These are phyloP conservation scores for Saturnia pavonia DNA, from an alignment of 2,888 invertebrate species.

Conservation along the genomic window DNA sequence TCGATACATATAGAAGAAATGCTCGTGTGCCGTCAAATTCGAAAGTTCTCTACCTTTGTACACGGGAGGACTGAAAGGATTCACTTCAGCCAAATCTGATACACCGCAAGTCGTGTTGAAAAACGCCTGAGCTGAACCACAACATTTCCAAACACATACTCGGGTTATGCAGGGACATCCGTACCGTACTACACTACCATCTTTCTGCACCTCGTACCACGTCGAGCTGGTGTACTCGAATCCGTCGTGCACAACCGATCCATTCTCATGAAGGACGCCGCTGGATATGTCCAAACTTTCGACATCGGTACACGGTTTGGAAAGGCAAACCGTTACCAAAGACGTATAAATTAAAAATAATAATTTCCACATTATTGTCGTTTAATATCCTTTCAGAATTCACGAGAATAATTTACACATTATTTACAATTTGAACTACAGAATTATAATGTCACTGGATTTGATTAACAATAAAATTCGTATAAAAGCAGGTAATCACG, in stretches of 20 bases:
- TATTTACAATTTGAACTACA: constrained; percentile 19
- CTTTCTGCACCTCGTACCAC: constrained; percentile 56
- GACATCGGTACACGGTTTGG: constrained; percentile 52
- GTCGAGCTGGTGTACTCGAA: constrained; percentile 52
- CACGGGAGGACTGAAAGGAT: constrained; percentile 64
- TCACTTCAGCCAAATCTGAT: constrained; percentile 42
- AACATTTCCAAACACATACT: constrained; percentile 67
- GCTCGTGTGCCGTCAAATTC: constrained; percentile 45
- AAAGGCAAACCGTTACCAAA: constrained; percentile 33
- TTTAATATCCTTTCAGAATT: neutral
- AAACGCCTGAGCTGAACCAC: constrained; percentile 46
- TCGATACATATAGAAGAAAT: constrained; percentile 61
- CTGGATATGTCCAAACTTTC: constrained; percentile 63
- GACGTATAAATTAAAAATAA: constrained; percentile 31
- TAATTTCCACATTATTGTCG: constrained; percentile 14
- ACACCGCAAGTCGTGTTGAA: constrained; percentile 46
- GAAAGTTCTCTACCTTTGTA: constrained; percentile 49
- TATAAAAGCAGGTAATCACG: constrained; percentile 42
- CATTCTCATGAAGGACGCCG: constrained; percentile 51
- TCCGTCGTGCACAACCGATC: constrained; percentile 55
- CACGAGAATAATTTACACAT: constrained; percentile 10
- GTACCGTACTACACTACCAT: constrained; percentile 38
- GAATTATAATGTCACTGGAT: constrained; percentile 22
- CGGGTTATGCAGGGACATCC: constrained; percentile 70
- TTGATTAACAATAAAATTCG: constrained; percentile 40